Evolutionary conservation across 2,797 vertebrate species (phyloP).

Genomic region (Rhynchotus rufescens): DNA sequence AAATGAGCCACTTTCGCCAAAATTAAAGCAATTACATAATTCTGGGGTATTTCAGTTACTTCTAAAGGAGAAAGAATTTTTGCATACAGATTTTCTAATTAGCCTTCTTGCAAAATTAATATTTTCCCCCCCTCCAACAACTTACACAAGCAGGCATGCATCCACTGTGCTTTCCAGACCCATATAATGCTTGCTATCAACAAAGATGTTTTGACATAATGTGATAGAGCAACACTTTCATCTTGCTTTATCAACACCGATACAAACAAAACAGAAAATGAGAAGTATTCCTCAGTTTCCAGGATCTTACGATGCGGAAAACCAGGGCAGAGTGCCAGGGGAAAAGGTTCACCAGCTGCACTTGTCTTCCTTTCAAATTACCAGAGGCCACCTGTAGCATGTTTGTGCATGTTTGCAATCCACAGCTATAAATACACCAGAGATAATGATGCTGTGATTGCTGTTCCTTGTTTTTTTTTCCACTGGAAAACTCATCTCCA

Average conservation of each 20-base stretch:
- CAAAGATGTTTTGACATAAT: not conserved
- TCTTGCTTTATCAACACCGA: not conserved
- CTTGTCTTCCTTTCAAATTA: not conserved
- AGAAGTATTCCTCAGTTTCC: not conserved
- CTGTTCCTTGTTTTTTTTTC: not conserved
- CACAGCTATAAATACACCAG: not conserved
- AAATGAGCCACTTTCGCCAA: not conserved
- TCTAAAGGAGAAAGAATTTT: constrained; percentile 1
- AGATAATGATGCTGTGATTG: not conserved
- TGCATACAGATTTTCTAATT: constrained; percentile 22
- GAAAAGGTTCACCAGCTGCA: not conserved
- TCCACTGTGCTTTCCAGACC: not conserved
- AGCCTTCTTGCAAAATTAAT: constrained; percentile 28
- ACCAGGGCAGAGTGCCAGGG: not conserved
- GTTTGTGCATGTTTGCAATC: not conserved
- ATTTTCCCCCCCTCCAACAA: not conserved
- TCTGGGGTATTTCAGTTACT: constrained; percentile 16
- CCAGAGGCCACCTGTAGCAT: not conserved
- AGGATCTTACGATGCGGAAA: not conserved
- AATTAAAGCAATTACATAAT: constrained; percentile 36
- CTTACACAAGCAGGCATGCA: not conserved
- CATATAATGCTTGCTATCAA: not conserved
- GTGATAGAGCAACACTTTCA: not conserved
- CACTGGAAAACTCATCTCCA: not conserved
- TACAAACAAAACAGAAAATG: not conserved